Evolutionary conservation across 2,113 vertebrate species (phyloP), one percentile per base, ranked within the genome.

Genomic region (Elephas maximus): DNA sequence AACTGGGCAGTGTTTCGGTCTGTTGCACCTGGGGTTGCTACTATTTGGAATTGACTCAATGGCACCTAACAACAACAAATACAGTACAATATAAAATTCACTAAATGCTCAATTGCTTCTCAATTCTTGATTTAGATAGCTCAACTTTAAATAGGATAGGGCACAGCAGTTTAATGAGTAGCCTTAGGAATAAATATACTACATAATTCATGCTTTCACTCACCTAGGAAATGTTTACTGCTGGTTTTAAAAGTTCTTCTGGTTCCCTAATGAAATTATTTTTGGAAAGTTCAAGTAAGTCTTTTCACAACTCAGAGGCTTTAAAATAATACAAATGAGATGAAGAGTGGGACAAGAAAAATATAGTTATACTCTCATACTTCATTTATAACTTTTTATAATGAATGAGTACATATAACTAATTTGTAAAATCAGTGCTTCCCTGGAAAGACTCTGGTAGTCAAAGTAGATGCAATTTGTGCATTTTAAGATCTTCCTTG

Each of bases 201-300:
- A 20, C 28, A 86, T 24, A 91, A 92, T 37, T 96, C 21, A 62
- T 17, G 51, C 20, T 78, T 77, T 81, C 18, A 28, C 51, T 93
- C 37, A 88, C 45, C 30, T 33, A 69, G 60, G 60, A 96, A 28
- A 79, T 67, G 73, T 17, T 18, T 76, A 67, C 1, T 30, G 8
- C 24, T 44, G 12, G 3, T 83, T 78, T 78, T 51, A 65, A 67
- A 91, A 81, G 2, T 93, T 81, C 17, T 83, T 82, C 51, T 89
- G 41, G 5, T 79, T 81, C 18, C 3, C 14, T n/a, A 63, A 80
- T 83, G 18, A 87, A 92, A 93, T 80, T 96, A 76, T 77, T 92
- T 79, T 83, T 92, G 28, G 28, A 88, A 87, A 92, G 30, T 80
- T 86, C 44, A 74, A 17, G 37, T 83, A 41, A 57, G 12, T 86